Percentiles rank a stretch among this genome's conserved stretches.
phyloP scores from a whole-genome alignment of 2,888 invertebrate species.

The Cyrtodaria siliqua region DNA sequence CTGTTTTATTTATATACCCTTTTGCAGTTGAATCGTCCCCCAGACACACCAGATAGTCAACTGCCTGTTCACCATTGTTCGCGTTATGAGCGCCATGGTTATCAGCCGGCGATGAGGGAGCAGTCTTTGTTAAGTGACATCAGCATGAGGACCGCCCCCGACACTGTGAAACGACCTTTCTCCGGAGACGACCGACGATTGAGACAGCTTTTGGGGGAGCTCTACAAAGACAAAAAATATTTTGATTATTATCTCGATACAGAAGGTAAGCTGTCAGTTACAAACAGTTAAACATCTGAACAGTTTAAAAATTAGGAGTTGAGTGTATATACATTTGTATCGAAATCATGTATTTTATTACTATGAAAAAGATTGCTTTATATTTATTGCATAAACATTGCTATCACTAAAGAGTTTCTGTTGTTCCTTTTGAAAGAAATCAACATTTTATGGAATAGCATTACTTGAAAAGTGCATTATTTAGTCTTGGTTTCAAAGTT shows the following conservation, averaged over 20 bases:
- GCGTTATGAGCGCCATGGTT: constrained; percentile 27
- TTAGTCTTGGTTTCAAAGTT: neutral
- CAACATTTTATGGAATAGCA: too few relatives aligned
- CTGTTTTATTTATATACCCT: too few relatives aligned
- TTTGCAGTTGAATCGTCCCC: constrained; percentile 37
- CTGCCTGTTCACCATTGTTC: constrained; percentile 18
- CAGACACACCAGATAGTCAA: constrained; percentile 12
- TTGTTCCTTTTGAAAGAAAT: too few relatives aligned
- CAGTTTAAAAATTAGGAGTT: too few relatives aligned
- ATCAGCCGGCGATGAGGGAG: constrained; percentile 22
- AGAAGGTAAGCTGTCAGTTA: too few relatives aligned
- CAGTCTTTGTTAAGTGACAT: constrained; percentile 37
- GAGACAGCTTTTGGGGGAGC: constrained; percentile 38
- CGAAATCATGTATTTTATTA: too few relatives aligned
- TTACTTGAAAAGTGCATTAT: neutral
- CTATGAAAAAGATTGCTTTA: too few relatives aligned
- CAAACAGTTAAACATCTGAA: too few relatives aligned
- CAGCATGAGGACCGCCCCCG: constrained; percentile 56
- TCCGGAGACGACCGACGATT: constrained; percentile 39
- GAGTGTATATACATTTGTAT: too few relatives aligned
- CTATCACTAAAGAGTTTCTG: too few relatives aligned
- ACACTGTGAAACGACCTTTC: constrained; percentile 25
- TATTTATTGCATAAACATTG: too few relatives aligned
- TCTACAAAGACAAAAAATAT: constrained; percentile 58
- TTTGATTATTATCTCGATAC: constrained; percentile 59